Evolutionary conservation across 2,113 vertebrate genomes (phyloP).

Genomic region (Fukomys damarensis): DNA sequence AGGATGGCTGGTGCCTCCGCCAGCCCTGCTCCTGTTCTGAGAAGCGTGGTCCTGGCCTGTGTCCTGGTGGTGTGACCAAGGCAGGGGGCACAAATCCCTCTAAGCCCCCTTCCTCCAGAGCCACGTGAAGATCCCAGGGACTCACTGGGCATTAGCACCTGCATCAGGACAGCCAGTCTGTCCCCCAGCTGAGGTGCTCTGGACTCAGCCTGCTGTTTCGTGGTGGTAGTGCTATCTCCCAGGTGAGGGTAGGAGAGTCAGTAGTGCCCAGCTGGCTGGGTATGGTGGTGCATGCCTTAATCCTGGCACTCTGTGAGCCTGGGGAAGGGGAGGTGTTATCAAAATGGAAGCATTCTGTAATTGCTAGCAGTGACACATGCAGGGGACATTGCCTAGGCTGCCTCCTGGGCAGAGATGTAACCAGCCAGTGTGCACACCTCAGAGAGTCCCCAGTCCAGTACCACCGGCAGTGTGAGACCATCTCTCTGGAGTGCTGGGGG

Average conservation of each 20-base stretch:
- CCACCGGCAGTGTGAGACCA: too few species aligned
- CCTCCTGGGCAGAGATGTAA: neutral
- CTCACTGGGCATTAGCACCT: fast-evolving
- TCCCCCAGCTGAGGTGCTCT: neutral
- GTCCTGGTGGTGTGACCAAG: neutral
- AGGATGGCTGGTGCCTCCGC: neutral
- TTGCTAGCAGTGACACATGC: neutral
- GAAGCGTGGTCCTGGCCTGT: fast-evolving
- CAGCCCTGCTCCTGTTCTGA: neutral
- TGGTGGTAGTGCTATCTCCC: neutral
- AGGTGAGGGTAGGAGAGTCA: neutral
- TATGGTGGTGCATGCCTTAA: neutral
- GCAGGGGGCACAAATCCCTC: neutral
- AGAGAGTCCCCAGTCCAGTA: neutral
- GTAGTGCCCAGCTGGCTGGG: neutral
- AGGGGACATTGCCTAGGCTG: neutral
- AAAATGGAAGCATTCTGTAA: neutral
- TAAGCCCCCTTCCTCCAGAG: neutral
- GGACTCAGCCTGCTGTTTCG: fast-evolving
- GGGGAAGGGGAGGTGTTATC: neutral
- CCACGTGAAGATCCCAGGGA: neutral
- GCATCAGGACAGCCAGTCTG: neutral
- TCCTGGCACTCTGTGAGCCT: neutral
- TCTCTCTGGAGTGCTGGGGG: neutral
- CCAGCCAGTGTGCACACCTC: too few species aligned